phyloP scores from a whole-genome alignment of 2,888 invertebrate genomes.

The Spilarctia lutea region DNA sequence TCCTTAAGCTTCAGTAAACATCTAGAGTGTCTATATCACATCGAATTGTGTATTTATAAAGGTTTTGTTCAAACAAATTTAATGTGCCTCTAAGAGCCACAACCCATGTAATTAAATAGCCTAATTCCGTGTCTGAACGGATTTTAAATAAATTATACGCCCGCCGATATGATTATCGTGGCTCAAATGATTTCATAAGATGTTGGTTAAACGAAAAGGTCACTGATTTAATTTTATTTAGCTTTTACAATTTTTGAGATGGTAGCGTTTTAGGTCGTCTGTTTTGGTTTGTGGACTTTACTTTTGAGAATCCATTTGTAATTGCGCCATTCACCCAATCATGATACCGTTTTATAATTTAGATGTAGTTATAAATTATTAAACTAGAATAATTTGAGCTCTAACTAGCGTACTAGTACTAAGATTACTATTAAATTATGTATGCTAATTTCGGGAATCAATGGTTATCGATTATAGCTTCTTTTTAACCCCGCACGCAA shows the following conservation, averaged over 20 bases:
- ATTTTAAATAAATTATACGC: slow-evolving; percentile 10
- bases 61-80: slow-evolving; percentile 3
- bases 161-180: slow-evolving; percentile 2
- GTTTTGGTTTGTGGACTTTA: not conserved
- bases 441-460: no score
- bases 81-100: not conserved
- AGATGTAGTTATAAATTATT: not conserved
- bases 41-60: not conserved
- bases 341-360: not conserved
- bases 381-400: no score
- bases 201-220: not conserved
- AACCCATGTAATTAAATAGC: slow-evolving; percentile 7
- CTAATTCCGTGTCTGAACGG: not conserved
- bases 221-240: not conserved
- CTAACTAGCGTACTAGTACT: not conserved
- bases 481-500: no score
- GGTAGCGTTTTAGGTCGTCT: not conserved
- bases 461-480: no score
- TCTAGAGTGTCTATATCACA: not conserved
- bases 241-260: not conserved
- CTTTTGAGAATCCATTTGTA: not conserved
- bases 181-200: not conserved
- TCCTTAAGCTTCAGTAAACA: not conserved
- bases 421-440: not conserved
- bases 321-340: not conserved